Conservation (phyloP, 2,113 vertebrate species). For the Okapia johnstoni region DNA sequence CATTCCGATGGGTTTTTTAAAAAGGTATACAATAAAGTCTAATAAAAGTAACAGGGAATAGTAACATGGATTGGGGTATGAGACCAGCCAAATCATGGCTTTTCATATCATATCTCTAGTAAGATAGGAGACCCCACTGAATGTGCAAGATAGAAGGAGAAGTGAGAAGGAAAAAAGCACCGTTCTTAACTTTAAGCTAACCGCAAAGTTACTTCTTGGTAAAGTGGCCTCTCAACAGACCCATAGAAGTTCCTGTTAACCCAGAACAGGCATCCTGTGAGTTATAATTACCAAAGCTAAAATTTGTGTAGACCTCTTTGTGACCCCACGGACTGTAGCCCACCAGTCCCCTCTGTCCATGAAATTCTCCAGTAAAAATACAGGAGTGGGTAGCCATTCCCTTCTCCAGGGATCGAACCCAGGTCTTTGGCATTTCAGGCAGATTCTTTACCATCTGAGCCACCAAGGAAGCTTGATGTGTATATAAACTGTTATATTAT, state of each 20-base stretch:
- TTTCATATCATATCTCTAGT: not conserved
- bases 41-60: not conserved
- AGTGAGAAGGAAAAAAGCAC: not conserved
- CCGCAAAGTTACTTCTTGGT: not conserved
- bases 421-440: not conserved
- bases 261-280: not conserved
- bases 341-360: not conserved
- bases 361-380: not conserved
- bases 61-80: not conserved
- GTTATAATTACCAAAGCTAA: not conserved
- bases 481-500: not conserved
- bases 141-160: not conserved
- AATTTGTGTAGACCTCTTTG: not conserved
- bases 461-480: not conserved
- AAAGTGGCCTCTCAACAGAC: not conserved
- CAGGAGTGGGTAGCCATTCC: not conserved
- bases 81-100: not conserved
- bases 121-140: not conserved
- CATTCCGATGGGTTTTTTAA: not conserved
- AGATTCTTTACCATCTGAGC: not conserved
- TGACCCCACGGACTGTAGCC: not conserved
- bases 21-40: not conserved
- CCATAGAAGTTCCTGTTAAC: not conserved
- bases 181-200: not conserved
- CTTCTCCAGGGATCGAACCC: not conserved